Base-by-base conservation (phyloP, 2,797 vertebrate species). In the Neosilurus mollespiculum region DNA sequence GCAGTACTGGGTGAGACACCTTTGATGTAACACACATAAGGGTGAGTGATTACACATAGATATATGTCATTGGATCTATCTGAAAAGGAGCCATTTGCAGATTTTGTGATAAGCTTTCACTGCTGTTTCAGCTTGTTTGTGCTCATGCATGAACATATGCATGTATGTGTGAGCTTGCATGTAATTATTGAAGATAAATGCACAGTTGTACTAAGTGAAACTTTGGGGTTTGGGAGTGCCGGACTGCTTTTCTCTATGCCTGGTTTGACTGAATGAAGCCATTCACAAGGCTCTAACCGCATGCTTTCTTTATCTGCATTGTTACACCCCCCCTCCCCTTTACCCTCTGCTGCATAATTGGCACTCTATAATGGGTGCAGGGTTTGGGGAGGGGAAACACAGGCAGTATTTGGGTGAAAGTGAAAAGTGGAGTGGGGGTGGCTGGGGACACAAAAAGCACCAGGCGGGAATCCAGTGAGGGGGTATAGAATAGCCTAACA, bases 261-360 rank as follows among this genome's bases (percentile, higher is more conserved):
- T 86, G 86, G 80, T 77, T 84, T 85, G 77, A 83, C 84, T 88
- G 88, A 87, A 88, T 88, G 83, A 81, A 87, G 69, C 86, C 86
- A 86, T 88, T 88, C 88, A 88, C 81, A 81, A 81, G 83, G 78
- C 85, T 73, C 86, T 82, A 88, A 88, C 88, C 88, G 62, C 86
- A 87, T 87, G 88, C 88, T 86, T 87, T 88, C 88, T 87, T 88
- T 88, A 88, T 88, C 86, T 88, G 81, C 88, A 88, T 88, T 88
- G 88, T 88, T 88, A 87, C 77, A 72, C n/a, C n/a, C 87, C 84
- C 86, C 81, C 71, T 77, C 75, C 81, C 83, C 82, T 86, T 84
- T 71, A 83, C 86, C 86, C 87, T 81, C 86, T 67, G 30, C 86
- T 81, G 86, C 81, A 87, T 86, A 88, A 88, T 87, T 81, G 84